Percentiles rank a stretch among this genome's conserved stretches.
Evolutionary conservation across 37 sponge, comb jelly and placozoan genomes (phyloP).

Genomic region (Spongilla lacustris): DNA sequence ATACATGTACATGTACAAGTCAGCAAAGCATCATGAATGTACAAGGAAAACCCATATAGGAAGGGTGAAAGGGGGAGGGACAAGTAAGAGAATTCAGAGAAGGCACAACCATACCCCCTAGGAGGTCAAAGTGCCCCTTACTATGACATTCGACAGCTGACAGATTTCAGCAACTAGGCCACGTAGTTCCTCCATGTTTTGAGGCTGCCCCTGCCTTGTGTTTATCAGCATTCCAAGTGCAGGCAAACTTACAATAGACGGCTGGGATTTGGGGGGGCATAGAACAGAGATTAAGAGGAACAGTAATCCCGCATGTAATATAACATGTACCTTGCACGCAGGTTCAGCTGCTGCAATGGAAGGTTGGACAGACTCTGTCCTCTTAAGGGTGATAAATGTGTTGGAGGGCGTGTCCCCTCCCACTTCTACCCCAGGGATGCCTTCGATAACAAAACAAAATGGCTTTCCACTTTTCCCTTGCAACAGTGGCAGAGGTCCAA

Average conservation of each 20-base stretch:
- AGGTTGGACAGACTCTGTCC: background rate
- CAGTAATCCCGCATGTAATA: too few relatives aligned
- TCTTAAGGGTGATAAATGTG: constrained; percentile 27
- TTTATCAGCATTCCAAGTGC: background rate
- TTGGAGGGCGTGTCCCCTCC: constrained; percentile 38
- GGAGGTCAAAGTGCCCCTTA: background rate
- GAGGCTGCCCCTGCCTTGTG: background rate
- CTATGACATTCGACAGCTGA: background rate
- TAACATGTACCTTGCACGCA: background rate
- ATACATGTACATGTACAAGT: too few relatives aligned
- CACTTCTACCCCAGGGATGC: constrained; percentile 14
- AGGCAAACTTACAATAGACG: too few relatives aligned
- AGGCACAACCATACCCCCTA: background rate
- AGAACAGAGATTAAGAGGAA: too few relatives aligned
- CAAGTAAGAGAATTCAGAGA: too few relatives aligned
- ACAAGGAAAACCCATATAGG: too few relatives aligned
- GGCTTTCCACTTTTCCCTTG: constrained; percentile 21
- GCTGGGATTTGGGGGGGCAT: too few relatives aligned
- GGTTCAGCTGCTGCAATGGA: background rate
- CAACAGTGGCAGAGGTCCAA: constrained; percentile 49
- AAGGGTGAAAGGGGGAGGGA: too few relatives aligned
- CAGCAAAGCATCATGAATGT: too few relatives aligned
- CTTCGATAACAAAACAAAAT: constrained; percentile 36
- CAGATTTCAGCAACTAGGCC: background rate
- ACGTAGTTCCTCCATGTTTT: background rate